phyloP scores from a whole-genome alignment of 2,113 vertebrate species.

The Ancistrus triradiatus region DNA sequence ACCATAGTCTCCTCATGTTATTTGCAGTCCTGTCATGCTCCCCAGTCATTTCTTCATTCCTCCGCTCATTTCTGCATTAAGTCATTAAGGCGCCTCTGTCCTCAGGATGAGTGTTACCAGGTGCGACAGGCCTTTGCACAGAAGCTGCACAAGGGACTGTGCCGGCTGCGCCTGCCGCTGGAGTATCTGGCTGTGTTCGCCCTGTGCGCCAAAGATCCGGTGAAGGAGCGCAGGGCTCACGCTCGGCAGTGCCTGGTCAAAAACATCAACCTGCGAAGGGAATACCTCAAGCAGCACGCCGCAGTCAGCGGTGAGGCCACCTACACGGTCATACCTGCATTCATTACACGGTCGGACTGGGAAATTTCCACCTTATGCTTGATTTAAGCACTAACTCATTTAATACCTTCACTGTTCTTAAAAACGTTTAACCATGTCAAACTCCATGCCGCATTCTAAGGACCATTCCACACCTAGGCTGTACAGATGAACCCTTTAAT shows the following conservation, averaged over 20 bases:
- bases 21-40: neutral
- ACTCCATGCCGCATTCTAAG: no score
- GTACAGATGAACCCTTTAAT: no score
- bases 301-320: constrained; percentile 87
- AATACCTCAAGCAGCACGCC: constrained; percentile 97
- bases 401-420: neutral
- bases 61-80: neutral
- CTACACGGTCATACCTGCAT: neutral
- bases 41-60: neutral
- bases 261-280: constrained; percentile 93
- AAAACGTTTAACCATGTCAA: no score
- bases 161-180: constrained; percentile 88
- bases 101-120: constrained; percentile 96
- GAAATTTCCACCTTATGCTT: no score
- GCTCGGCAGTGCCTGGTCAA: constrained; percentile 96
- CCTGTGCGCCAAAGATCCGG: constrained; percentile 94
- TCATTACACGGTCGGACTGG: no score
- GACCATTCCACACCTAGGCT: no score
- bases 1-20: neutral
- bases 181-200: constrained; percentile 98
- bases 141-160: constrained; percentile 95
- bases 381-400: neutral
- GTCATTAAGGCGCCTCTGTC: constrained; percentile 7
- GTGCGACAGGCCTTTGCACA: constrained; percentile 95
- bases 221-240: constrained; percentile 94